Evolutionary conservation across 2,888 invertebrate genomes (phyloP), one percentile per base, ranked within the genome.

Genomic region (Dryococelus australis): DNA sequence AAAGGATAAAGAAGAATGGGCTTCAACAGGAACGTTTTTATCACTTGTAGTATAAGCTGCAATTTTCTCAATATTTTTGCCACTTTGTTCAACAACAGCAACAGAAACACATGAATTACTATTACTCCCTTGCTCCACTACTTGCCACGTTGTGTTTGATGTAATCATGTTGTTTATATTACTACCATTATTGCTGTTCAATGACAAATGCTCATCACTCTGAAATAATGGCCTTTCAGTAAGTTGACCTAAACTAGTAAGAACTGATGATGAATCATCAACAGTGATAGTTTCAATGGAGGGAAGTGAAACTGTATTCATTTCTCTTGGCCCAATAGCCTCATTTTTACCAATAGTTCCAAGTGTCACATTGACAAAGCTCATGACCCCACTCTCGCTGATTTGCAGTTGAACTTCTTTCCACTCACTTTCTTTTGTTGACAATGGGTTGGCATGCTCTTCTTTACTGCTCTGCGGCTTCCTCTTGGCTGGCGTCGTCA

Each of bases 371-470:
- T 65, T 65, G 13, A 94, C 94, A 53, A 95, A 94, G 90, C 94
- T 94, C 93, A 95, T 95, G 28, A 94, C 94, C 84, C 95, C 95
- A 88, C 94, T 95, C 91, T 95, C 95, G 88, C 95, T 95, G 86
- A 95, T 95, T 90, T 94, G 93, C 83, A 95, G 91, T 90, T 95
- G 95, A 83, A 95, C 95, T 91, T 95, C 95, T 90, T 95, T 95
- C 94, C 94, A 94, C 86, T 65, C 65, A n/a, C 24, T n/a, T 24
- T 65, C 65, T n/a, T 65, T 65, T n/a, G n/a, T 24, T n/a, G n/a
- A 65, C 24, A 65, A 65, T 9, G 65, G n/a, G 10, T 16, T 65
- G 8, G 65, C 8, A 24, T 24, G n/a, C 85, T 84, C 26, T 85
- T 53, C 10, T 28, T 20, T 26, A 27, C 26, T 27, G 87, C 26